Percentiles rank a stretch among this genome's conserved stretches.
phyloP scores from a whole-genome alignment of 2,797 vertebrate species.

The Babyrousa celebensis region DNA sequence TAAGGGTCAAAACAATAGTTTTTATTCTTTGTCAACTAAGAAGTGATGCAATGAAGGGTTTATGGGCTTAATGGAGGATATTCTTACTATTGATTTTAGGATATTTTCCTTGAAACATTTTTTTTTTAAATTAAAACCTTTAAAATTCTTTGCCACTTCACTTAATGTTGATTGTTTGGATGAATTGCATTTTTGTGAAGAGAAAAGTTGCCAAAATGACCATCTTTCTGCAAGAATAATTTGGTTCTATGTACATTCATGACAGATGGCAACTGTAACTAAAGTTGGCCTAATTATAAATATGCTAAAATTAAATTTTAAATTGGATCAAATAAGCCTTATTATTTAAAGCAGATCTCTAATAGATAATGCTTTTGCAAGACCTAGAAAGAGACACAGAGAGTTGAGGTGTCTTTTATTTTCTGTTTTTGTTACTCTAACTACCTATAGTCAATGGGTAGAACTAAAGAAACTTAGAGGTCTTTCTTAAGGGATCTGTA shows the following conservation, averaged over 20 bases:
- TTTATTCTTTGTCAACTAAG: conserved; percentile 55
- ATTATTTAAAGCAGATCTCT: conserved; percentile 34
- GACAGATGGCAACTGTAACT: conserved; percentile 3
- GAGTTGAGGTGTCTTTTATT: conserved; percentile 45
- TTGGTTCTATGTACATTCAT: conserved; percentile 26
- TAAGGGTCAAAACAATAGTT: conserved; percentile 64
- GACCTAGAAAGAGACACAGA: not conserved
- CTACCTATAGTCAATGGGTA: conserved; percentile 41
- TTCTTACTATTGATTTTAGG: conserved; percentile 6
- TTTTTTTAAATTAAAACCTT: conserved; percentile 68
- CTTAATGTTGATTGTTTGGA: conserved; percentile 46
- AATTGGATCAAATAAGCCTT: conserved; percentile 47
- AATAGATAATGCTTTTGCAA: not conserved
- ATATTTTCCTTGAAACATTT: conserved; percentile 58
- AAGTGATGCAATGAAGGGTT: conserved; percentile 25
- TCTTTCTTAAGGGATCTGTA: conserved; percentile 36
- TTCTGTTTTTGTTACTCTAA: conserved; percentile 58
- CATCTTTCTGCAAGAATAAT: conserved; percentile 38
- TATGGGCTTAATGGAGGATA: not conserved
- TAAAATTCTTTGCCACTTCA: conserved; percentile 58
- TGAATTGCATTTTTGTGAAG: conserved; percentile 56
- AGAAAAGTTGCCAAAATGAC: not conserved
- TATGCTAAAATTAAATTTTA: conserved; percentile 67
- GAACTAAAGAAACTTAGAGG: conserved; percentile 46
- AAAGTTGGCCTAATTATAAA: conserved; percentile 51